Conservation (phyloP, 2,888 invertebrate genomes). For the Chaetoderma sp. region DNA sequence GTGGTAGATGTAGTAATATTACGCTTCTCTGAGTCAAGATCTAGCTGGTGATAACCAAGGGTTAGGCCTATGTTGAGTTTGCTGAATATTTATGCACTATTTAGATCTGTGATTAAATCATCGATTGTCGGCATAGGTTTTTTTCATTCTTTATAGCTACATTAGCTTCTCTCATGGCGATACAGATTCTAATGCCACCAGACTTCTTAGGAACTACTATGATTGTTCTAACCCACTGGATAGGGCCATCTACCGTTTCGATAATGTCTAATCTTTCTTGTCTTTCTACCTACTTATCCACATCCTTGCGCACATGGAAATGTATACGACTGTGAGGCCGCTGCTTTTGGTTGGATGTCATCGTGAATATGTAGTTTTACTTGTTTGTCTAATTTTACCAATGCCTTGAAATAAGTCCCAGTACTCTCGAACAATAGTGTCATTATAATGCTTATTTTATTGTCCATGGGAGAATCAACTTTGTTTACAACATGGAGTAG, state of each 20-base stretch:
- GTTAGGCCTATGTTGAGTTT: constrained; percentile 44
- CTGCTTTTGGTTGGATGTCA: constrained; percentile 24
- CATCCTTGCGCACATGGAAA: no score
- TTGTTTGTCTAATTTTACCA: constrained; percentile 23
- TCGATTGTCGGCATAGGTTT: constrained; percentile 41
- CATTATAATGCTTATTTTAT: background rate
- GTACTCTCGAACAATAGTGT: background rate
- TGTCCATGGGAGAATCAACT: no score
- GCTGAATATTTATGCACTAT: constrained; percentile 40
- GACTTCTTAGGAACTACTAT: constrained; percentile 41
- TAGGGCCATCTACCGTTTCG: no score
- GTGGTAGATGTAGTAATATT: constrained; percentile 42
- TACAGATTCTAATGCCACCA: constrained; percentile 39
- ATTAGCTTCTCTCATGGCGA: constrained; percentile 45
- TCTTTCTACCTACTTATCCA: no score
- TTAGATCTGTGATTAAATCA: constrained; percentile 41
- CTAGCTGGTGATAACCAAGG: constrained; percentile 44
- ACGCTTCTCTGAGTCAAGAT: constrained; percentile 41
- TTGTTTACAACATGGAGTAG: background rate
- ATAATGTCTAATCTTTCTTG: no score
- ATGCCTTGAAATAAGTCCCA: constrained; percentile 17
- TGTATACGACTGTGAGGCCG: constrained; percentile 26
- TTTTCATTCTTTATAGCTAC: constrained; percentile 39
- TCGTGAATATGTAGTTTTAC: constrained; percentile 32
- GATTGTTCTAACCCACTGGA: no score